Conservation (phyloP, 2,888 invertebrate genomes). For the Noctua fimbriata region DNA sequence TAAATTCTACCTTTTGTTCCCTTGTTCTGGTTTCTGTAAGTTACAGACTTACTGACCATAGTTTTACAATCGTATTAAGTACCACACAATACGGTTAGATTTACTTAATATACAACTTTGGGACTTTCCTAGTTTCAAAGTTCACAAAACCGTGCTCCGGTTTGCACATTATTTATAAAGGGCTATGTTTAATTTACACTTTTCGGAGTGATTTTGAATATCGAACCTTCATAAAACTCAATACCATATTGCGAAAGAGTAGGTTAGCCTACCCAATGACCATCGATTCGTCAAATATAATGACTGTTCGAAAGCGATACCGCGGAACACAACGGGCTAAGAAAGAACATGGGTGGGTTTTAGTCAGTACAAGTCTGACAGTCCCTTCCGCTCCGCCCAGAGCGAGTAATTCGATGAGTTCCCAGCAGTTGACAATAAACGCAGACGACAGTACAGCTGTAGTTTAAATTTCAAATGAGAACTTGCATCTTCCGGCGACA, state of each 20-base stretch:
- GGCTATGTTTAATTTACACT: neutral
- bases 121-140: slow-evolving; percentile 25
- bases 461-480: neutral
- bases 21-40: slow-evolving; percentile 37
- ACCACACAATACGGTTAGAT: slow-evolving; percentile 35
- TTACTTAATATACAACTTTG: slow-evolving; percentile 32
- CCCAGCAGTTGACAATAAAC: neutral
- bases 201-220: neutral
- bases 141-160: slow-evolving; percentile 1
- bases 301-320: no score
- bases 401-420: no score
- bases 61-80: slow-evolving; percentile 39
- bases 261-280: neutral
- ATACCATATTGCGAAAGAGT: neutral
- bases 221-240: no score
- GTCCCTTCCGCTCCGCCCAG: no score
- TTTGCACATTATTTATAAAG: neutral
- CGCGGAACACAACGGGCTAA: no score
- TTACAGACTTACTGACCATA: slow-evolving; percentile 23
- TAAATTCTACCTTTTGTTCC: slow-evolving; percentile 31
- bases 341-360: no score
- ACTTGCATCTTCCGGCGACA: neutral
- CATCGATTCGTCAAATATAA: neutral
- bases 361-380: no score
- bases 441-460: neutral